A percentile compares a stretch with the other conserved stretches of the same genome.
These are phyloP conservation scores for Drosophila mayaguana DNA, from an alignment of 2,888 invertebrate species.

Conservation along the genomic window DNA sequence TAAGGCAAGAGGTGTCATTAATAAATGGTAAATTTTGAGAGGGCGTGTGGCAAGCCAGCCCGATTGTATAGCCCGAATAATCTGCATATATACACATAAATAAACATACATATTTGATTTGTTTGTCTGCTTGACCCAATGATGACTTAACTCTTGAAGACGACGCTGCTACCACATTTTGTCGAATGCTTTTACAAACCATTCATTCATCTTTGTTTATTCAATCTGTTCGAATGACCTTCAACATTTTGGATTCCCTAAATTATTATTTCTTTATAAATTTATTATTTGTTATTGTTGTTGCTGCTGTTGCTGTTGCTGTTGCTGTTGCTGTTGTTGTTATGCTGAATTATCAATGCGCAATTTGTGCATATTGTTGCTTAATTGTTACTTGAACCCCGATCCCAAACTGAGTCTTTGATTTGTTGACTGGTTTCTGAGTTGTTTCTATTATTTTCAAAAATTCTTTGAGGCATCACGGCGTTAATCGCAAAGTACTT, in stretches of 20 bases:
- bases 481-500: constrained; percentile 44
- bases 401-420: constrained; percentile 24
- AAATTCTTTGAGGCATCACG: constrained; percentile 42
- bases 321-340: constrained; percentile 4
- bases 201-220: constrained; percentile 45
- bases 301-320: neutral
- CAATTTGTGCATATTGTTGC: constrained; percentile 45
- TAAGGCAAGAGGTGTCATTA: constrained; percentile 17
- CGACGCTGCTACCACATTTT: constrained; percentile 31
- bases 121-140: constrained; percentile 1
- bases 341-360: constrained; percentile 50
- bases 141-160: constrained; percentile 34
- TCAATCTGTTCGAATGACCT: constrained; percentile 44
- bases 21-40: constrained; percentile 15
- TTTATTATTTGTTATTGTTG: constrained; percentile 7
- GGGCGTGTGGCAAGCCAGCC: constrained; percentile 16
- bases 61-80: neutral
- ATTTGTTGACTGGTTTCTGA: constrained; percentile 39
- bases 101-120: neutral
- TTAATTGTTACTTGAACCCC: constrained; percentile 16
- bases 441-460: constrained; percentile 6
- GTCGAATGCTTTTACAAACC: constrained; percentile 26
- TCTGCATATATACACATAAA: neutral
- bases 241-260: constrained; percentile 42
- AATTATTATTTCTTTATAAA: constrained; percentile 37